Percentiles rank a stretch among this genome's conserved stretches.
These are phyloP conservation scores for Podotricha telesiphe DNA, from an alignment of 2,888 invertebrate species.

Conservation along the genomic window DNA sequence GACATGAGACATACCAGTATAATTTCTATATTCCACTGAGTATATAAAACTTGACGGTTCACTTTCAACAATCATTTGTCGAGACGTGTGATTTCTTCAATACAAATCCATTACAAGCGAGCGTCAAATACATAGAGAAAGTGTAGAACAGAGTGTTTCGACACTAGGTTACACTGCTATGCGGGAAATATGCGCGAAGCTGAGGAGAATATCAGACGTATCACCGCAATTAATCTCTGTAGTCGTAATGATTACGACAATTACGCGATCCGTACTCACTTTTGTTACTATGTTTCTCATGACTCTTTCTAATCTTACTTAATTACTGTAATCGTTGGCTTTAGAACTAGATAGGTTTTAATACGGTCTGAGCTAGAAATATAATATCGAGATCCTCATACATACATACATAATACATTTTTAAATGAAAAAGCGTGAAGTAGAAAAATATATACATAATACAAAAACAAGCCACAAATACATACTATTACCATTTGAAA, in stretches of 20 bases:
- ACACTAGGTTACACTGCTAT: too few relatives aligned
- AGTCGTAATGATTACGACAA: conserved; percentile 26
- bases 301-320: conserved; percentile 22
- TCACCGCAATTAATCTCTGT: conserved; percentile 9
- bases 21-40: conserved; percentile 15
- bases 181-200: too few relatives aligned
- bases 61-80: conserved; percentile 28
- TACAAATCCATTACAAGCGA: conserved; percentile 7
- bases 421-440: too few relatives aligned
- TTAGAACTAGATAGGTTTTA: conserved; percentile 2
- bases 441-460: too few relatives aligned
- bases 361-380: not conserved
- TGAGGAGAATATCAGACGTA: not conserved
- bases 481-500: too few relatives aligned
- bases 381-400: not conserved
- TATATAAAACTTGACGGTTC: conserved; percentile 25
- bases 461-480: too few relatives aligned
- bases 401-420: too few relatives aligned
- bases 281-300: conserved; percentile 23
- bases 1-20: not conserved
- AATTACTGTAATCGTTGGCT: conserved; percentile 3
- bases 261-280: conserved; percentile 26
- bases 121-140: conserved; percentile 5
- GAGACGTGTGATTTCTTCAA: conserved; percentile 6
- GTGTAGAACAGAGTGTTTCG: too few relatives aligned